Conservation (phyloP, 2,113 vertebrate species). For the Recurvirostra avosetta region DNA sequence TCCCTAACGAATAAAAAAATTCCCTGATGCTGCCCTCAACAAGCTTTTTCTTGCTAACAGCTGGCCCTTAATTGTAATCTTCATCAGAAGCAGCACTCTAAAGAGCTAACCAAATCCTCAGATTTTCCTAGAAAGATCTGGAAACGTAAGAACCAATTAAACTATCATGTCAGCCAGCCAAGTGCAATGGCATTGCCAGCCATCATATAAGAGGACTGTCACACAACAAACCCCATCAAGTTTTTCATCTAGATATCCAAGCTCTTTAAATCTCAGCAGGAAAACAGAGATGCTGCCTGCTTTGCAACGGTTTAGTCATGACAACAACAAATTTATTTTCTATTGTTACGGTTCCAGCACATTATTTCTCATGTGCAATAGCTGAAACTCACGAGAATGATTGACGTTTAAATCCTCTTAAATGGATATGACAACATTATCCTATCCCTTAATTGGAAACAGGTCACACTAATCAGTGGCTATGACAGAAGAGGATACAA, state of each 20-base stretch:
- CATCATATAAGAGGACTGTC: not conserved
- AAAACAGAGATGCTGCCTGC: not conserved
- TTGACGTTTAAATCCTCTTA: not conserved
- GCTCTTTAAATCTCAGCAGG: not conserved
- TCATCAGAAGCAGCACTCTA: not conserved
- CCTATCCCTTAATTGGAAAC: not conserved
- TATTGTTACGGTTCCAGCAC: not conserved
- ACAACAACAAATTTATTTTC: not conserved
- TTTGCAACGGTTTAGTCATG: not conserved
- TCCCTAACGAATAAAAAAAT: not conserved
- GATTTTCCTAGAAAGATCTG: constrained; percentile 34
- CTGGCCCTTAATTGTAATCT: not conserved
- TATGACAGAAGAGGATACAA: not conserved
- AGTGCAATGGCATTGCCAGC: not conserved
- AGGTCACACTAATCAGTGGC: not conserved
- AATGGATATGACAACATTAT: constrained; percentile 13
- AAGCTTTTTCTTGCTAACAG: not conserved
- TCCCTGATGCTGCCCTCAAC: not conserved
- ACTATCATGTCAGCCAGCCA: not conserved
- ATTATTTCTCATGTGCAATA: not conserved
- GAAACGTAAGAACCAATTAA: constrained; percentile 21
- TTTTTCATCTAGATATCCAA: not conserved
- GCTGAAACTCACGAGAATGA: not conserved
- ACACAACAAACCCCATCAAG: not conserved
- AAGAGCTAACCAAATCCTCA: not conserved